Evolutionary conservation across 2,888 invertebrate species (phyloP).

Genomic region (Leptopilina drosophilae): DNA sequence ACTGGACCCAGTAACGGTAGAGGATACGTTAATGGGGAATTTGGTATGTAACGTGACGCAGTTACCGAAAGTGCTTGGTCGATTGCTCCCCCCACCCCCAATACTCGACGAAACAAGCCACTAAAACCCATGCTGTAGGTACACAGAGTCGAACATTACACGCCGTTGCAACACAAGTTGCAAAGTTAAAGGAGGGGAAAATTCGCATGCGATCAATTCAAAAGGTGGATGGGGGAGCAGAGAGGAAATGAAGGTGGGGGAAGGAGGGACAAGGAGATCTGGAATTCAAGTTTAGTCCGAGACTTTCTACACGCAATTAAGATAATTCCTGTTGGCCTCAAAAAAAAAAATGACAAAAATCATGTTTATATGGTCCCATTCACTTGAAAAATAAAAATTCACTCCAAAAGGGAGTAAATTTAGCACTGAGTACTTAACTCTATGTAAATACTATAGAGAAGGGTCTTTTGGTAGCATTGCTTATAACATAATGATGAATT

Average conservation of each 20-base stretch:
- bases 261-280: slow-evolving; percentile 16
- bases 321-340: slow-evolving; percentile 46
- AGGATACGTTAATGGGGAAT: slow-evolving; percentile 53
- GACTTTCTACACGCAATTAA: slow-evolving; percentile 67
- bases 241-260: no score
- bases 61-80: slow-evolving; percentile 68
- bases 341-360: slow-evolving; percentile 53
- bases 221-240: not conserved
- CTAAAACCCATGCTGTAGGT: slow-evolving; percentile 43
- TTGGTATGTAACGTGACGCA: slow-evolving; percentile 63
- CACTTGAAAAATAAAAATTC: not conserved
- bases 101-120: slow-evolving; percentile 43
- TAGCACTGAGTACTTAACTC: not conserved
- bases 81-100: slow-evolving; percentile 50
- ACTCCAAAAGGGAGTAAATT: not conserved
- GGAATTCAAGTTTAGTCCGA: slow-evolving; percentile 52
- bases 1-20: slow-evolving; percentile 58
- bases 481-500: no score
- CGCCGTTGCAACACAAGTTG: slow-evolving; percentile 1
- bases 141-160: slow-evolving; percentile 41
- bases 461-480: no score
- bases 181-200: slow-evolving; percentile 29
- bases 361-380: slow-evolving; percentile 56
- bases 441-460: no score
- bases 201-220: slow-evolving; percentile 40